phyloP scores from a whole-genome alignment of 2,888 invertebrate species.

The Thymelicus acteon region DNA sequence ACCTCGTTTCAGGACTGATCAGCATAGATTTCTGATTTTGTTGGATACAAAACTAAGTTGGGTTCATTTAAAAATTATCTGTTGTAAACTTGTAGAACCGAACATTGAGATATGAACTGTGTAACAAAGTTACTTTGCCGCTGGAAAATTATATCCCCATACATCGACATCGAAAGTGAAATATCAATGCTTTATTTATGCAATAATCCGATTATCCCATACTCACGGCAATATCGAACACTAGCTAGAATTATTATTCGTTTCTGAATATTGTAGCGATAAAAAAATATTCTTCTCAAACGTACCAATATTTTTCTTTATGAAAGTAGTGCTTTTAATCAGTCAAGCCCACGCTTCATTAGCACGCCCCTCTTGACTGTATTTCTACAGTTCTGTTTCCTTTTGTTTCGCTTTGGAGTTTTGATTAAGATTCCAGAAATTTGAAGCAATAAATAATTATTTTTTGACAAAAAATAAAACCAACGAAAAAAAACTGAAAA shows the following conservation, averaged over 20 bases:
- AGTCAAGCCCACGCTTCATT: slow-evolving; percentile 14
- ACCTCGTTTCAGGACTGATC: not conserved
- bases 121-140: no score
- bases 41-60: no score
- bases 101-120: no score
- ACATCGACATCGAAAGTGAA: no score
- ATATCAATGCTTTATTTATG: not conserved
- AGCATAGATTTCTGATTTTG: no score
- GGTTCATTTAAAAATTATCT: no score
- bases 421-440: slow-evolving; percentile 2
- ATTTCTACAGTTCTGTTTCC: not conserved
- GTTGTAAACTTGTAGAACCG: no score
- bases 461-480: no score
- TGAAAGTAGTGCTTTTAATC: slow-evolving; percentile 12
- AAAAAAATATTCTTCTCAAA: not conserved
- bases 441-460: not conserved
- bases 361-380: slow-evolving; percentile 2
- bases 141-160: no score
- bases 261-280: not conserved
- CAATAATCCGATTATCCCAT: not conserved
- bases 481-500: no score
- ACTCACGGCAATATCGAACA: not conserved
- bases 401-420: not conserved
- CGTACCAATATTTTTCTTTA: slow-evolving; percentile 4
- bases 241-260: not conserved